Percentiles rank a stretch among this genome's conserved stretches.
These are phyloP conservation scores for Nasalis larvatus DNA, from an alignment of 2,113 vertebrate genomes.

Conservation along the genomic window DNA sequence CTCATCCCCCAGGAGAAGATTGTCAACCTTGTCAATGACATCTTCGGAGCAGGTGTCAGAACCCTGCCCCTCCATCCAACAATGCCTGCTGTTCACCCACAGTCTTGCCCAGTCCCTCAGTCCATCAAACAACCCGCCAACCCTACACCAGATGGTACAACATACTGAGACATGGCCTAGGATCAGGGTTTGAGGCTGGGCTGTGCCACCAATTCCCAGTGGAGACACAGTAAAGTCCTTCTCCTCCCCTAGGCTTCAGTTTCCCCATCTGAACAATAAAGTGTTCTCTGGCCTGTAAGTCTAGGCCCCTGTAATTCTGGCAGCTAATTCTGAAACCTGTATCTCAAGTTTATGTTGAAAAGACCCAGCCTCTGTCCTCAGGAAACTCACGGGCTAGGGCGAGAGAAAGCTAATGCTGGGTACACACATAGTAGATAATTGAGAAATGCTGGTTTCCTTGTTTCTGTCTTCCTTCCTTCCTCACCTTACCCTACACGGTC, in stretches of 20 bases:
- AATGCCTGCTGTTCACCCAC: background rate
- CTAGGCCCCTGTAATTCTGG: background rate
- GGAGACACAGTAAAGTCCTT: background rate
- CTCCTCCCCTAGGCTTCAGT: background rate
- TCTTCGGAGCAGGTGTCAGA: slow-evolving; percentile 92
- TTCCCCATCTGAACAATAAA: background rate
- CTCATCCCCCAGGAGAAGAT: slow-evolving; percentile 89
- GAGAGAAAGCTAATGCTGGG: background rate
- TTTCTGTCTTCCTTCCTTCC: background rate
- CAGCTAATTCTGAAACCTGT: background rate
- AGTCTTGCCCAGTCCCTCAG: background rate
- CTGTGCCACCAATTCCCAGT: background rate
- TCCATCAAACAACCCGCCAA: background rate
- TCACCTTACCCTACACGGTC: background rate
- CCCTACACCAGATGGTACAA: background rate
- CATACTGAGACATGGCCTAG: background rate
- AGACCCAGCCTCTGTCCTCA: background rate
- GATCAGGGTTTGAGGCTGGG: background rate
- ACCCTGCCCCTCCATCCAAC: background rate
- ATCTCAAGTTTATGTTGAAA: background rate
- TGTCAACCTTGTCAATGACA: slow-evolving; percentile 90
- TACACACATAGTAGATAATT: background rate
- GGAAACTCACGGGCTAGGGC: background rate
- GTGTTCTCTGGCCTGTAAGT: background rate
- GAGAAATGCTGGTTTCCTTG: background rate